Conservation (phyloP, 1,140 invertebrate genomes). For the Diplogasteroides magnus region DNA sequence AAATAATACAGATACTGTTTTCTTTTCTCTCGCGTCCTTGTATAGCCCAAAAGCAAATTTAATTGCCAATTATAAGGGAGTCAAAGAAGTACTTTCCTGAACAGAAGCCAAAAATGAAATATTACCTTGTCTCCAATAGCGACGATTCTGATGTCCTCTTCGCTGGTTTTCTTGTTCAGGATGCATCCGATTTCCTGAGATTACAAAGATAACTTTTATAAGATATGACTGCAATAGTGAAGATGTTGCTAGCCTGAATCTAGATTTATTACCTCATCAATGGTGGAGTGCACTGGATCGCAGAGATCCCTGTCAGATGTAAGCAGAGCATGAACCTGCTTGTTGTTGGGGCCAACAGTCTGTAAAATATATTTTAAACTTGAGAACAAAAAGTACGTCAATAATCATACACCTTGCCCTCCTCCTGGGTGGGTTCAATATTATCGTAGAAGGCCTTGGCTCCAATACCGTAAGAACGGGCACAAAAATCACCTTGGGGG, state of each 20-base stretch:
- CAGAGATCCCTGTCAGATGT: constrained; percentile 94
- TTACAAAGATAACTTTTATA: background rate
- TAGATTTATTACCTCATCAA: constrained; percentile 68
- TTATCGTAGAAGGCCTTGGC: constrained; percentile 63
- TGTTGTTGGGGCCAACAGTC: constrained; percentile 56
- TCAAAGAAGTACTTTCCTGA: too few relatives aligned
- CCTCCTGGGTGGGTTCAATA: constrained; percentile 81
- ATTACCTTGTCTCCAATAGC: constrained; percentile 95
- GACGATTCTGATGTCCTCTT: constrained; percentile 75
- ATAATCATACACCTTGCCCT: too few relatives aligned
- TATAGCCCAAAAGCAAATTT: too few relatives aligned
- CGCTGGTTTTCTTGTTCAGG: constrained; percentile 61
- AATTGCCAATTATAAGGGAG: too few relatives aligned
- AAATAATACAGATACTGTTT: too few relatives aligned
- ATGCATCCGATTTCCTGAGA: constrained; percentile 43
- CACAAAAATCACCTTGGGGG: too few relatives aligned
- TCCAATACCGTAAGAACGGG: constrained; percentile 78
- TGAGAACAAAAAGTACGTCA: too few relatives aligned
- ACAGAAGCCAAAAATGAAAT: too few relatives aligned
- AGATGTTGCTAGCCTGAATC: too few relatives aligned
- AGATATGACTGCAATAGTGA: too few relatives aligned
- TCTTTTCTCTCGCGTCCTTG: too few relatives aligned
- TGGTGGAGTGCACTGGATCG: constrained; percentile 86
- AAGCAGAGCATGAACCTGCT: constrained; percentile 79
- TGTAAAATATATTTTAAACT: too few relatives aligned